phyloP scores from a whole-genome alignment of 2,113 vertebrate species.

The Diglossa brunneiventris region DNA sequence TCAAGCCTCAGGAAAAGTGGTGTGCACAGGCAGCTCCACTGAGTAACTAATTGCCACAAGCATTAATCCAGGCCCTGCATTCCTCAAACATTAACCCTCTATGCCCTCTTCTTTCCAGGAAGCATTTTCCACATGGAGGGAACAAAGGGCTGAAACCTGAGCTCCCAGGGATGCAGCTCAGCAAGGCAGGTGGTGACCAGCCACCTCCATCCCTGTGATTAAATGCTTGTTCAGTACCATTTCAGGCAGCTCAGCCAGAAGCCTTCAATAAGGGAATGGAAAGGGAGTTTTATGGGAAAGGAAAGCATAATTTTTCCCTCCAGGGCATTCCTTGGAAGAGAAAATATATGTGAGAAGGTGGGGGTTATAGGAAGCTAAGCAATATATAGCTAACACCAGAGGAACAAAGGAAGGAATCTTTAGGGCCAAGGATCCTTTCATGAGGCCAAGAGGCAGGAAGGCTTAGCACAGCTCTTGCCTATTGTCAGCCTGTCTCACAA shows the following conservation, averaged over 20 bases:
- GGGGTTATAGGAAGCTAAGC: neutral
- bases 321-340: neutral
- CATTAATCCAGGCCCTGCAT: neutral
- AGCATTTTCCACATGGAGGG: neutral
- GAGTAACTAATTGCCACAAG: neutral
- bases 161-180: neutral
- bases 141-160: neutral
- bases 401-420: neutral
- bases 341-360: neutral
- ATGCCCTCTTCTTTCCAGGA: neutral
- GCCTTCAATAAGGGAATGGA: neutral
- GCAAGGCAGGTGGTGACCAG: neutral
- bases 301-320: neutral
- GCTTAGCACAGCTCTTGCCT: neutral
- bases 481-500: neutral
- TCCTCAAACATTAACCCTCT: constrained; percentile 19
- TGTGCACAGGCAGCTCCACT: neutral
- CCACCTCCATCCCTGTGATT: neutral
- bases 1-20: constrained; percentile 2
- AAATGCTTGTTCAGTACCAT: neutral
- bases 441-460: neutral
- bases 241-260: neutral
- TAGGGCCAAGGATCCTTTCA: neutral
- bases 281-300: neutral
- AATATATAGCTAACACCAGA: neutral